Base-by-base conservation (phyloP, 1,140 invertebrate species). In the Rhizoglyphus robini region DNA sequence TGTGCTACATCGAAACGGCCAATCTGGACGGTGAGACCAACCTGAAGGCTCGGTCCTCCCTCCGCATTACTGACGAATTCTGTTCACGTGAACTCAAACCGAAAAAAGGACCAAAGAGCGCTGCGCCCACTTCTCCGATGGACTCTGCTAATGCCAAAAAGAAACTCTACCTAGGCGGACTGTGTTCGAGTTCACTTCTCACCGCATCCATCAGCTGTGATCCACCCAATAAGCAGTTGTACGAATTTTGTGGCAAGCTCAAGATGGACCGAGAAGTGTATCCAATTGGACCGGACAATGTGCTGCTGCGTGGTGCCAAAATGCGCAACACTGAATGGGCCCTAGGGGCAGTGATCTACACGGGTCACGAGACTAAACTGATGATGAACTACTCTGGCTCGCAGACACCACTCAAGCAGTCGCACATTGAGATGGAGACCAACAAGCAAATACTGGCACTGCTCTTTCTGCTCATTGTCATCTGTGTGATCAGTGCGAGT, bases 21-120 rank as follows among this genome's bases (percentile, higher is more conserved):
- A 99, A 99, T 80, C 79, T 99, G 70, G 96, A 99, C 79, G 96
- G 96, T 1, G 96, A 99, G 79, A 99, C 96, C 3, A 99, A 99
- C 80, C 79, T 99, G 41, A 99, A 99, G 81, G 91, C 98, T 65
- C 81, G 94, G 49, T 93, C 96, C 77, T 75, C 71, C 4, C 23
- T 69, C 29, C 65, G 62, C 5, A 31, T 65, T 47, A 60, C 58
- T 3, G 34, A 31, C 38, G 46, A 51, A 18, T 38, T 69, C 18
- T 63, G 4, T 34, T 65, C 0, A 23, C 34, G 4, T 25, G 20
- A 29, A 32, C 29, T 30, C 18, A 25, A n/a, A n/a, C n/a, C n/a
- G n/a, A n/a, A n/a, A n/a, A n/a, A n/a, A n/a, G n/a, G n/a, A n/a
- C n/a, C n/a, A n/a, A n/a, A n/a, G n/a, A n/a, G n/a, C n/a, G n/a